These are phyloP conservation scores for Tapera naevia DNA, from an alignment of 2,797 vertebrate genomes.

Conservation along the genomic window DNA sequence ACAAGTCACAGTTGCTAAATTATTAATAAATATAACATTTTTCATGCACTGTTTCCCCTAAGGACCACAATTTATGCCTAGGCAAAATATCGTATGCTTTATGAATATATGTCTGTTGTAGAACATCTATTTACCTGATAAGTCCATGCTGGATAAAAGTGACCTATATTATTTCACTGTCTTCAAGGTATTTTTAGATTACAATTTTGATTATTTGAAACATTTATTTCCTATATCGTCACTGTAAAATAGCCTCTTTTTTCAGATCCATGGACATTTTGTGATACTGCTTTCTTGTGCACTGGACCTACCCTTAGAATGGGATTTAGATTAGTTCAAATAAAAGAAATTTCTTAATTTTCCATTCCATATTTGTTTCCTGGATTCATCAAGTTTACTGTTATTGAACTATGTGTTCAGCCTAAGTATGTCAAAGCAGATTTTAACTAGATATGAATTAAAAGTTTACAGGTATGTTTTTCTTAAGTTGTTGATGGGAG, in stretches of 20 bases:
- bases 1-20: background rate
- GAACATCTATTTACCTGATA: background rate
- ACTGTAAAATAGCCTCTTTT: background rate
- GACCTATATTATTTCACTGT: background rate
- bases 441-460: background rate
- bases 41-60: background rate
- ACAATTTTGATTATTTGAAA: background rate
- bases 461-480: background rate
- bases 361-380: background rate
- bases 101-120: background rate
- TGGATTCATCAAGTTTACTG: background rate
- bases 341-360: background rate
- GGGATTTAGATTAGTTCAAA: background rate
- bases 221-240: background rate
- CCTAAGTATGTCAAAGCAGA: background rate
- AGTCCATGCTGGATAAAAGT: background rate
- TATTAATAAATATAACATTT: background rate
- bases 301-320: background rate
- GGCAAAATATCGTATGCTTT: background rate
- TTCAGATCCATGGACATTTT: background rate
- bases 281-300: background rate
- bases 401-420: background rate
- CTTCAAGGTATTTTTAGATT: background rate
- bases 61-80: background rate
- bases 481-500: background rate